Evolutionary conservation across 2,113 vertebrate species (phyloP).

Genomic region (Gasterosteus nipponicus): DNA sequence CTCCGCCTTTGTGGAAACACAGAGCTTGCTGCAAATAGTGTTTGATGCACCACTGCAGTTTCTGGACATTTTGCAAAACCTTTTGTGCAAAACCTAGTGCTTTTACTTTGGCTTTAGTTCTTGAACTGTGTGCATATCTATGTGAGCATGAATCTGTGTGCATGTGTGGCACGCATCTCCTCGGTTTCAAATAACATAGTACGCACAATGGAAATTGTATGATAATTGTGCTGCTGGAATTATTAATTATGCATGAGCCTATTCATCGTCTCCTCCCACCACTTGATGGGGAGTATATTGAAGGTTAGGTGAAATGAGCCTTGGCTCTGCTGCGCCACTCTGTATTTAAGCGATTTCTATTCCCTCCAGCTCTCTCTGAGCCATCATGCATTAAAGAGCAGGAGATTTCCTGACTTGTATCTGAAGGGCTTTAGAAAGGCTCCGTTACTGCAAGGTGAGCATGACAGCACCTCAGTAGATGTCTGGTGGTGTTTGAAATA

Average conservation of each 20-base stretch:
- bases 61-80: constrained; percentile 61
- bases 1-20: constrained; percentile 60
- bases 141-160: neutral
- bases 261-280: constrained; percentile 62
- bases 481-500: constrained; percentile 21
- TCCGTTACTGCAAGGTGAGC: constrained; percentile 45
- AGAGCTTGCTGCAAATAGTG: constrained; percentile 56
- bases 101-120: constrained; percentile 58
- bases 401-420: constrained; percentile 41
- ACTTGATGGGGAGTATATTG: constrained; percentile 37
- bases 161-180: constrained; percentile 16
- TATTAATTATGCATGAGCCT: constrained; percentile 74
- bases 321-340: constrained; percentile 43
- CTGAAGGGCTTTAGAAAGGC: constrained; percentile 36
- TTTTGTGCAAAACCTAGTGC: constrained; percentile 26
- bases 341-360: constrained; percentile 47
- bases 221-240: constrained; percentile 64
- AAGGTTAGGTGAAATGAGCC: constrained; percentile 50
- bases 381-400: constrained; percentile 50
- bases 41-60: constrained; percentile 69
- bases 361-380: constrained; percentile 32
- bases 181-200: constrained; percentile 52
- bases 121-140: constrained; percentile 31
- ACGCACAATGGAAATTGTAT: constrained; percentile 66
- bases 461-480: constrained; percentile 33